Evolutionary conservation across 2,888 invertebrate genomes (phyloP), one percentile per base, ranked within the genome.

Genomic region (Stictocephala bisonia): DNA sequence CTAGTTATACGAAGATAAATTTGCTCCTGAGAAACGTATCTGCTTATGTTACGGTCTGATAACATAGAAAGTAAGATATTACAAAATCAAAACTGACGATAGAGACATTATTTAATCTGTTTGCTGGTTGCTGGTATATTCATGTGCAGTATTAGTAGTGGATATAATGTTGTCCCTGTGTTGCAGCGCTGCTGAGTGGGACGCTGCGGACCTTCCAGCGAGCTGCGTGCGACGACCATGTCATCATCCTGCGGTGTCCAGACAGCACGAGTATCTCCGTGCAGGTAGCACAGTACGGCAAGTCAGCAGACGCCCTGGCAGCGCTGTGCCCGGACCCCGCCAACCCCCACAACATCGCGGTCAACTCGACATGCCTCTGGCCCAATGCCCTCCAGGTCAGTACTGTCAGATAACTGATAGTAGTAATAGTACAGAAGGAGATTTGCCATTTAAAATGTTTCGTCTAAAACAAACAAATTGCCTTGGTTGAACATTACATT

Each of bases 191-290:
- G 79, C 90, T 98, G 80, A 91, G 95, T 81, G 95, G 95, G 79
- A 96, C 96, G 29, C 88, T 98, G 80, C 89, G 94, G 82, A 96
- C 95, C 53, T 95, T 95, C 85, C 94, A 96, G 83, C 90, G 93
- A 78, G 94, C 94, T 60, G 95, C 95, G 67, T 98, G 98, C 85
- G 96, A 97, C 85, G 94, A 94, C 76, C 94, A 97, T 82, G 88
- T 90, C 83, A 91, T 97, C 83, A 90, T 91, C 60, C 88, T 97
- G 76, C 91, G 91, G 82, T 98, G 98, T 85, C 97, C 97, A 27
- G 87, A 91, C 56, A 95, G 95, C 68, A 97, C 97, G 40, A 93
- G 94, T 80, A 96, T 98, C 83, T 92, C 93, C 80, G 93, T 97
- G 79, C 93, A 95, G 83, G 87, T 94, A 80, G 96, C 96, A n/a